These are phyloP conservation scores for Amphiprion clarkii DNA, from an alignment of 2,797 vertebrate genomes.

Conservation along the genomic window DNA sequence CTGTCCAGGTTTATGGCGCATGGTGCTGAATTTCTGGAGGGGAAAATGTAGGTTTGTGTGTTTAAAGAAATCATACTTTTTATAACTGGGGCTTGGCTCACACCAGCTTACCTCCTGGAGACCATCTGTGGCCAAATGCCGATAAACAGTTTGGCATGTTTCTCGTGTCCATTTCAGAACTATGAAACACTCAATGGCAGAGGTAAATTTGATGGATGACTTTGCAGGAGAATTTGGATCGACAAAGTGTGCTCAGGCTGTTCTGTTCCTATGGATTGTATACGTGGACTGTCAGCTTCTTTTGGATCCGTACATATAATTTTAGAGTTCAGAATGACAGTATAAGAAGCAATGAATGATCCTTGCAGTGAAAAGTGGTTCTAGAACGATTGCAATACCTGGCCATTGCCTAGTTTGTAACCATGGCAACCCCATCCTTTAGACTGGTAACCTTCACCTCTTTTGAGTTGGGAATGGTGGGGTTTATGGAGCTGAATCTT, in stretches of 20 bases:
- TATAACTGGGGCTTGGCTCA: slow-evolving; percentile 15
- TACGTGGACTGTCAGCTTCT: not conserved
- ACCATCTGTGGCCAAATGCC: slow-evolving; percentile 32
- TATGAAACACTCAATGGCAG: not conserved
- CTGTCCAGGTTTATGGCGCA: not conserved
- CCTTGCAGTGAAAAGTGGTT: slow-evolving; percentile 7
- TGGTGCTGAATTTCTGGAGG: not conserved
- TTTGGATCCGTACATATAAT: slow-evolving; percentile 10
- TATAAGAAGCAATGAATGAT: not conserved
- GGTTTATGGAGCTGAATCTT: slow-evolving; percentile 20
- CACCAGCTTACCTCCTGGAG: slow-evolving; percentile 14
- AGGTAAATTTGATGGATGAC: slow-evolving; percentile 26
- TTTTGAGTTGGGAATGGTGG: slow-evolving; percentile 2
- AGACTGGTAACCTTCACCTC: slow-evolving; percentile 22
- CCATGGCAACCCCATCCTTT: slow-evolving; percentile 61
- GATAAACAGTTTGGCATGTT: slow-evolving; percentile 20
- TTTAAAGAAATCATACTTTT: slow-evolving; percentile 16
- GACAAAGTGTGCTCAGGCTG: slow-evolving; percentile 2
- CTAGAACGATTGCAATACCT: slow-evolving; percentile 40
- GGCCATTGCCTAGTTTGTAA: slow-evolving; percentile 54
- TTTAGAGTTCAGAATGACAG: not conserved
- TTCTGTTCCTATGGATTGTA: not conserved
- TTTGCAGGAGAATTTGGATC: slow-evolving; percentile 12
- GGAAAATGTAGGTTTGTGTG: not conserved
- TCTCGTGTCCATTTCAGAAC: slow-evolving; percentile 11